These are phyloP conservation scores for Potamarius usumacintae DNA, from an alignment of 2,113 vertebrate species.

Conservation along the genomic window DNA sequence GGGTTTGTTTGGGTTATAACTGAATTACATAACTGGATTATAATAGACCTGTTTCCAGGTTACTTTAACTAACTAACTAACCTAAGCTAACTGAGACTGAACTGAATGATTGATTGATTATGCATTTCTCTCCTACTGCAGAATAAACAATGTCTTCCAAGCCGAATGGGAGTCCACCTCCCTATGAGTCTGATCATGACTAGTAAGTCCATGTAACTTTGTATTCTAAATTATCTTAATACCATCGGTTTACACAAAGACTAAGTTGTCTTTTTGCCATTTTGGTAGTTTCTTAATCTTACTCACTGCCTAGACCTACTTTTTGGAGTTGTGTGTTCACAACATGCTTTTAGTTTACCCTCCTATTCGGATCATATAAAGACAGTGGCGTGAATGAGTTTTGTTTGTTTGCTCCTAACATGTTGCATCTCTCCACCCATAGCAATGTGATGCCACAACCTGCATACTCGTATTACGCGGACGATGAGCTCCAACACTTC, in stretches of 20 bases:
- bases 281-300: not conserved
- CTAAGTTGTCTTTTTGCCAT: too few species aligned
- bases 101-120: not conserved
- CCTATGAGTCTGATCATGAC: conserved; percentile 77
- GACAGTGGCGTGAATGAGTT: not conserved
- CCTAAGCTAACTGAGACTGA: not conserved
- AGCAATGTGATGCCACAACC: conserved; percentile 72
- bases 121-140: not conserved
- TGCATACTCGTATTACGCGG: conserved; percentile 86
- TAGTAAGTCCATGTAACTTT: conserved; percentile 74
- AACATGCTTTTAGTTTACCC: not conserved
- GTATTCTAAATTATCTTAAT: not conserved
- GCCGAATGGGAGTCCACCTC: conserved; percentile 84
- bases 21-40: not conserved
- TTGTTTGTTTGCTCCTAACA: not conserved
- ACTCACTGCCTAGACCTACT: not conserved
- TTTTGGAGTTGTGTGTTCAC: not conserved
- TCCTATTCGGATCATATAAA: not conserved
- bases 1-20: not conserved
- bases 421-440: not conserved
- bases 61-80: too few species aligned
- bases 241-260: not conserved
- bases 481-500: conserved; percentile 86
- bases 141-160: conserved; percentile 75
- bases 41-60: too few species aligned